Conservation (phyloP, 2,797 vertebrate genomes). For the Oreonectes daqikongensis region DNA sequence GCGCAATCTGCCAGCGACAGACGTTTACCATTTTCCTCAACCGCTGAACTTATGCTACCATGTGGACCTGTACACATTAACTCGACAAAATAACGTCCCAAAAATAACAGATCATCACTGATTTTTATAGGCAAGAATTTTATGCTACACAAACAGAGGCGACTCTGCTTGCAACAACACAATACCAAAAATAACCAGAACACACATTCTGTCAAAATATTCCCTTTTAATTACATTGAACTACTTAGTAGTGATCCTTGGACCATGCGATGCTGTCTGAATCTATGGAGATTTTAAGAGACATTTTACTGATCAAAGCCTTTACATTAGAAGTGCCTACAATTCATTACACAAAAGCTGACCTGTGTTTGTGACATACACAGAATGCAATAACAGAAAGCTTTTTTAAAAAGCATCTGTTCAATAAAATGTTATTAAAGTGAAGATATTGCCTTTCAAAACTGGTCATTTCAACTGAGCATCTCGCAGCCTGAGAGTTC, state of each 20-base stretch:
- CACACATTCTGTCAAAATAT: too few relatives aligned
- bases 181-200: background rate
- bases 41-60: slow-evolving; percentile 24
- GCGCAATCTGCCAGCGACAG: slow-evolving; percentile 53
- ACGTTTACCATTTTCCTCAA: slow-evolving; percentile 50
- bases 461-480: background rate
- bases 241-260: too few relatives aligned
- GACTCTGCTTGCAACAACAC: background rate
- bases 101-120: background rate
- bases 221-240: background rate
- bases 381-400: slow-evolving; percentile 13
- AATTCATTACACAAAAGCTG: too few relatives aligned
- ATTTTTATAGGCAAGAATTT: background rate
- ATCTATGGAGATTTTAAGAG: background rate
- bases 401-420: slow-evolving; percentile 4
- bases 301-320: background rate
- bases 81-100: too few relatives aligned
- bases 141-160: background rate
- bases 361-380: too few relatives aligned
- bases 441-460: slow-evolving; percentile 15
- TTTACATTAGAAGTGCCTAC: background rate
- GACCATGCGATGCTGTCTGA: background rate
- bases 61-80: background rate
- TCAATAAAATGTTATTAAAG: slow-evolving; percentile 22
- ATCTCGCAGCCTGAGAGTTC: background rate